Conservation (phyloP, 2,113 vertebrate genomes). For the Amblyopsis rosae region DNA sequence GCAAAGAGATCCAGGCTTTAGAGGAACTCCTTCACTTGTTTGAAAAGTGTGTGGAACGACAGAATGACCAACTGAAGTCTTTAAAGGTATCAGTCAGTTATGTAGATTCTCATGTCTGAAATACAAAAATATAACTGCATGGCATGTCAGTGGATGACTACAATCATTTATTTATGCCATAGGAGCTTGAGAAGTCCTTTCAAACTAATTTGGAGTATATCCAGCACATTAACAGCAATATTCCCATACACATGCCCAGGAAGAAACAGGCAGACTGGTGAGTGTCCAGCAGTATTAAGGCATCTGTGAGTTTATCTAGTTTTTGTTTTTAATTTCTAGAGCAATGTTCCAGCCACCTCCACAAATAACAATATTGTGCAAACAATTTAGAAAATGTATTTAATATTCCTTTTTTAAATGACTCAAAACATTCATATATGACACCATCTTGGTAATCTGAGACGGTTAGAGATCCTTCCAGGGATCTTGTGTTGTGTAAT, state of each 20-base stretch:
- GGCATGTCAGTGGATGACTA: neutral
- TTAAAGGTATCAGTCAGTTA: constrained; percentile 61
- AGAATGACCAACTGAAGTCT: constrained; percentile 61
- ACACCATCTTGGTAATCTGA: too few species aligned
- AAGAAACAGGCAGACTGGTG: constrained; percentile 47
- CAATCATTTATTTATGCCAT: constrained; percentile 21
- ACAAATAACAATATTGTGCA: neutral
- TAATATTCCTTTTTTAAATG: neutral
- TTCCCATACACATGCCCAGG: constrained; percentile 69
- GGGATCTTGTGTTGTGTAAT: neutral
- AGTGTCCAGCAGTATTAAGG: constrained; percentile 14
- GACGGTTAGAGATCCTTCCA: neutral
- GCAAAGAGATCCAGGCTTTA: constrained; percentile 58
- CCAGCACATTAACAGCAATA: constrained; percentile 68
- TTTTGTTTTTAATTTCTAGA: neutral
- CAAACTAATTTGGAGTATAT: constrained; percentile 51
- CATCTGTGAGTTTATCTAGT: neutral
- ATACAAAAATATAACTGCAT: neutral
- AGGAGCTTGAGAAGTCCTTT: constrained; percentile 65
- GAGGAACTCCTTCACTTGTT: constrained; percentile 67
- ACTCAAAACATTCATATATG: too few species aligned
- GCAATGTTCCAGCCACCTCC: neutral
- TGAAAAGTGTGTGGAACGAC: constrained; percentile 57
- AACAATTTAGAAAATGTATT: neutral
- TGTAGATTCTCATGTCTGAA: neutral